Evolutionary conservation across 1,140 invertebrate species (phyloP).

Genomic region (Bombus terrestris): DNA sequence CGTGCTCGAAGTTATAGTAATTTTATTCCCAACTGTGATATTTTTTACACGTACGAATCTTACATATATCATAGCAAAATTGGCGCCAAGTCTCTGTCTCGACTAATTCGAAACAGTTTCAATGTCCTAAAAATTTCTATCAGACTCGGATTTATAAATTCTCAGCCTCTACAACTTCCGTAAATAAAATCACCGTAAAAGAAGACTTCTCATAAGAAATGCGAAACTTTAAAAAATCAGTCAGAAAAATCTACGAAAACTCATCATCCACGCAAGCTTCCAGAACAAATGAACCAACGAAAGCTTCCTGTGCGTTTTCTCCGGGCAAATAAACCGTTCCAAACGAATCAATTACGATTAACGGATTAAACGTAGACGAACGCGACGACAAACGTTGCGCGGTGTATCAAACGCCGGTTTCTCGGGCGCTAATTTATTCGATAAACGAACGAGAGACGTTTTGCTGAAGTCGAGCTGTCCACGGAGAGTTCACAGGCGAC

Average conservation of each 20-base stretch:
- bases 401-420: background rate
- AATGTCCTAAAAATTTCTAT: no score
- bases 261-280: background rate
- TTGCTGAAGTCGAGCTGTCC: background rate
- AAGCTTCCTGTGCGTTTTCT: background rate
- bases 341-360: background rate
- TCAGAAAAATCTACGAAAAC: background rate
- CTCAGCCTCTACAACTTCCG: no score
- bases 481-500: conserved; percentile 11
- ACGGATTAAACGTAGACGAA: background rate
- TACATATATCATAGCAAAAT: no score
- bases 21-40: no score
- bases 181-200: no score
- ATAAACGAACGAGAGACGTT: background rate
- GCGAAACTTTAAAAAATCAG: no score
- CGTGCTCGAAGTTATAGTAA: no score
- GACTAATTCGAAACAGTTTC: no score
- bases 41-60: no score
- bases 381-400: background rate
- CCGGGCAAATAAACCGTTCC: background rate
- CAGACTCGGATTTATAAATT: no score
- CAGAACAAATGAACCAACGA: background rate
- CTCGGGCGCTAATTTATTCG: conserved; percentile 8
- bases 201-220: no score
- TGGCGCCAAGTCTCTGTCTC: no score